Evolutionary conservation across 1,140 invertebrate species (phyloP), one percentile per base, ranked within the genome.

Genomic region (Cyrtorhinus lividipennis): DNA sequence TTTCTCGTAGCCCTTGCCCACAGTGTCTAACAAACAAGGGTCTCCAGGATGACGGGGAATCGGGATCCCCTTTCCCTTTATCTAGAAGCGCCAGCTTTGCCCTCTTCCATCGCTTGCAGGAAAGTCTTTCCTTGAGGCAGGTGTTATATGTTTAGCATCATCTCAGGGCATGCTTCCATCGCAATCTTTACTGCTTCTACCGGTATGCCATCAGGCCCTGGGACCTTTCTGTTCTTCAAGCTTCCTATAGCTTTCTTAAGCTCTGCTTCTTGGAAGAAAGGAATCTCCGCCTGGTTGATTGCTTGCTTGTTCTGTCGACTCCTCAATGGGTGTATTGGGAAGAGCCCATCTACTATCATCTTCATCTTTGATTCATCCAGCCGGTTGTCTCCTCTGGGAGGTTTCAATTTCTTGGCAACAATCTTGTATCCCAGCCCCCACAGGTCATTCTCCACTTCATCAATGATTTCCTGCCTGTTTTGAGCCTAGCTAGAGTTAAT

Each of bases 131-230:
- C 10, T 13, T 3, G 0, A 65, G 61, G 44, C 58, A 66, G 22
- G 27, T 13, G 30, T 68, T 68, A 67, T 13, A 65, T 56, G 1
- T 46, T 24, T 1, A 65, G 63, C 24, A 67, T 23, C 0, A 63
- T 13, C n/a, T 64, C 30, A 1, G 66, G 64, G 0, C 30, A 1
- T 56, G 22, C 1, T 1, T 53, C 0, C 0, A 45, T 59, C 5
- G 65, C 22, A 2, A 62, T 15, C 60, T 68, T 69, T 8, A 71
- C 24, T 0, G 61, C 67, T 18, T 70, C 71, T 0, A 65, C 24
- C 2, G 72, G 69, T 0, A 74, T 63, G 0, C 67, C 65, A 24
- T 72, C 71, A 0, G 69, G 70, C 1, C 72, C 72, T 22, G 72
- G 70, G 0, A 71, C 71, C 48, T 71, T 73, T 1, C 65, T 63